These are phyloP conservation scores for Enteromius trimaculatus DNA, from an alignment of 2,797 vertebrate species.

Conservation along the genomic window DNA sequence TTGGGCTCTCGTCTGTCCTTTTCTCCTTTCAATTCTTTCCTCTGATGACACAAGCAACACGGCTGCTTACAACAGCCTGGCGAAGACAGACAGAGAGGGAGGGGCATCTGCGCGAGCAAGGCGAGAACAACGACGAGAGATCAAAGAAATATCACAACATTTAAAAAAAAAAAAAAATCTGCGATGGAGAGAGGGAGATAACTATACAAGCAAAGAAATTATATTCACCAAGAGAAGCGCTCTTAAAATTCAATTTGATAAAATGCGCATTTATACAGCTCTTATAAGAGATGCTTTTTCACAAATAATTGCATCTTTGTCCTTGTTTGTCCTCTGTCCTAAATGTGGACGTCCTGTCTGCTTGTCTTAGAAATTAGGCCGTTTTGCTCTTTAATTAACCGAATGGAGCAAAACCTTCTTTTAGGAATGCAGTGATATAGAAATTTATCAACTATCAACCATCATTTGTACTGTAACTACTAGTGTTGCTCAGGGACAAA, in stretches of 20 bases:
- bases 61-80: constrained; percentile 61
- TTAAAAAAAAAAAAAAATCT: neutral
- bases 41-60: constrained; percentile 72
- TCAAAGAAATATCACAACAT: constrained; percentile 41
- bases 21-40: constrained; percentile 66
- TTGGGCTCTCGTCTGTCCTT: constrained; percentile 27
- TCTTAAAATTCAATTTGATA: neutral
- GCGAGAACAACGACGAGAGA: constrained; percentile 46
- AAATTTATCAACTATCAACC: neutral
- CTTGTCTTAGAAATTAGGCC: neutral
- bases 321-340: constrained; percentile 42
- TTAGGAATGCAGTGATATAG: neutral
- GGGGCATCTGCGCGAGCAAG: neutral
- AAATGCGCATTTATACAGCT: constrained; percentile 35
- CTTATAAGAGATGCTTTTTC: constrained; percentile 56
- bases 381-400: neutral
- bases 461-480: neutral
- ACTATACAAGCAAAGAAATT: constrained; percentile 32
- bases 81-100: constrained; percentile 15
- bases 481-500: neutral
- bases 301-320: constrained; percentile 60
- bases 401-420: neutral
- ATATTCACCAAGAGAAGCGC: neutral
- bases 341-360: constrained; percentile 6
- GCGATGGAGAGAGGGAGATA: constrained; percentile 47